Conservation (phyloP, 2,888 invertebrate genomes). For the Sphaerophoria rueppellii region DNA sequence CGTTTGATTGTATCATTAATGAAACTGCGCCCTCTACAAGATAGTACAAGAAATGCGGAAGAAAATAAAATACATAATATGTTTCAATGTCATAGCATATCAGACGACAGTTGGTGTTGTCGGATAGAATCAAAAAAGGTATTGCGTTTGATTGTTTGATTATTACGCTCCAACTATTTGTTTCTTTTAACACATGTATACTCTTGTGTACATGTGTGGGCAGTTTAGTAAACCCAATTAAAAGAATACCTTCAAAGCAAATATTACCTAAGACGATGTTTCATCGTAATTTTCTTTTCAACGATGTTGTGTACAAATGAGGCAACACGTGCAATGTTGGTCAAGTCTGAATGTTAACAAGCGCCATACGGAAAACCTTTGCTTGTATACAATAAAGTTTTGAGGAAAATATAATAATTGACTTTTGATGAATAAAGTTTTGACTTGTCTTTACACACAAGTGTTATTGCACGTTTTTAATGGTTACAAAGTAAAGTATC, state of each 20-base stretch:
- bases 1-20: neutral
- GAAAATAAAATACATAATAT: slow-evolving; percentile 11
- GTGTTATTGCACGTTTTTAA: slow-evolving; percentile 2
- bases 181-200: neutral
- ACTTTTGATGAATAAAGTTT: slow-evolving; percentile 19
- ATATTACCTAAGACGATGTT: slow-evolving; percentile 11
- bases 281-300: neutral
- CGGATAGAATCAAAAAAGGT: neutral
- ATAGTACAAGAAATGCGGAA: slow-evolving; percentile 9
- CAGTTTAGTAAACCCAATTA: slow-evolving; percentile 12
- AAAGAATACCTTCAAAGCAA: neutral
- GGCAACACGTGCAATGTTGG: slow-evolving; percentile 12
- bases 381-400: neutral
- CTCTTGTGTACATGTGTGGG: neutral
- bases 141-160: neutral
- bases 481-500: neutral
- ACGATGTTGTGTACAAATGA: neutral
- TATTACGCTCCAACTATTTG: slow-evolving; percentile 12
- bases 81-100: slow-evolving; percentile 62
- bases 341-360: neutral
- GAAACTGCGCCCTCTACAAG: slow-evolving; percentile 14
- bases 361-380: neutral
- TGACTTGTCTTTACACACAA: neutral
- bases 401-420: neutral
- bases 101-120: slow-evolving; percentile 31